Evolutionary conservation across 2,888 invertebrate genomes (phyloP).

Genomic region (Tetheella fluctuosa): DNA sequence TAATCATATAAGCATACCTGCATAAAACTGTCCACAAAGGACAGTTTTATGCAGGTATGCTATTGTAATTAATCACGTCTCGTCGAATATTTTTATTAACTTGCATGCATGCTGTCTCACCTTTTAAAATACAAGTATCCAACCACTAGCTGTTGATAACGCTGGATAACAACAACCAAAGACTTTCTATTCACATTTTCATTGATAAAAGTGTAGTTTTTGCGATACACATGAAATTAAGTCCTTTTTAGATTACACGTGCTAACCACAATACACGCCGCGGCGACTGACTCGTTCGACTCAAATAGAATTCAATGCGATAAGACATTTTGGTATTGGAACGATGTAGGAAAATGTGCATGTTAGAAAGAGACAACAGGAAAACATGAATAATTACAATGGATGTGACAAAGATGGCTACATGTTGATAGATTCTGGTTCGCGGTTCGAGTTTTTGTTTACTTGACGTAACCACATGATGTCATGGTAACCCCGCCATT

Average conservation of each 20-base stretch:
- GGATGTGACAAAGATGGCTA: slow-evolving; percentile 47
- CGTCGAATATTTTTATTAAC: background rate
- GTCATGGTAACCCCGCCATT: slow-evolving; percentile 66
- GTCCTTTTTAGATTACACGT: slow-evolving; percentile 31
- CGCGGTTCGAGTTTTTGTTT: slow-evolving; percentile 50
- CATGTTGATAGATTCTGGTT: slow-evolving; percentile 31
- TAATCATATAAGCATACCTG: too few relatives aligned
- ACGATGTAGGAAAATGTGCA: slow-evolving; percentile 26
- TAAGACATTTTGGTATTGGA: slow-evolving; percentile 45
- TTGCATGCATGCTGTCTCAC: slow-evolving; percentile 4
- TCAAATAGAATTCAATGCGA: slow-evolving; percentile 46
- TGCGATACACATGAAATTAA: slow-evolving; percentile 24
- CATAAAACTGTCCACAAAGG: too few relatives aligned
- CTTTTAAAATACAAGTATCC: background rate
- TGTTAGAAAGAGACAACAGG: slow-evolving; percentile 51
- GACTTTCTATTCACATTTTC: slow-evolving; percentile 53
- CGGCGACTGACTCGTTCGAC: slow-evolving; percentile 47
- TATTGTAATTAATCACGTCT: background rate
- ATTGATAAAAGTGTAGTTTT: slow-evolving; percentile 49
- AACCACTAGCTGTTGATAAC: slow-evolving; percentile 15
- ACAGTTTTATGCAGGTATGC: too few relatives aligned
- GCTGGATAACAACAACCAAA: slow-evolving; percentile 27
- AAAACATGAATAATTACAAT: slow-evolving; percentile 42
- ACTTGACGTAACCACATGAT: slow-evolving; percentile 72
- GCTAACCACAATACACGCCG: slow-evolving; percentile 43